phyloP scores from a whole-genome alignment of 2,888 invertebrate species.

The Drosophila suboccidentalis region DNA sequence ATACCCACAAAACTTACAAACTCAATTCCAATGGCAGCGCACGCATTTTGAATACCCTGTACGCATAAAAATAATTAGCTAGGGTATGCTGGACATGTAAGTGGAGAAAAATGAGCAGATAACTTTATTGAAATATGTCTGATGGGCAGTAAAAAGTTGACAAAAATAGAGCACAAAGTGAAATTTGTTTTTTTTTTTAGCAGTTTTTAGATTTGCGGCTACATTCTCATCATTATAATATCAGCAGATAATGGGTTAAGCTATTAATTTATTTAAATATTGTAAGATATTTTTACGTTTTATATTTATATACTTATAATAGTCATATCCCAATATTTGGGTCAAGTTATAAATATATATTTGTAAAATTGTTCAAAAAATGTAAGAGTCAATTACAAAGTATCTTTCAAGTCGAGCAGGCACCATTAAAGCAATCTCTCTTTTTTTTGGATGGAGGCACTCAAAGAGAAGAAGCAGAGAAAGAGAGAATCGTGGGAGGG shows the following conservation, averaged over 20 bases:
- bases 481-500: neutral
- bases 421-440: neutral
- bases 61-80: neutral
- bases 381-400: neutral
- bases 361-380: too few relatives aligned
- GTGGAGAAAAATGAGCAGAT: neutral
- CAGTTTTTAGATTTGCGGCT: too few relatives aligned
- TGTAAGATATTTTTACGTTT: neutral
- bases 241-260: too few relatives aligned
- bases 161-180: too few relatives aligned
- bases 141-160: too few relatives aligned
- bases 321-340: neutral
- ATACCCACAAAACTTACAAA: slow-evolving; percentile 21
- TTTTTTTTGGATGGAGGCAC: slow-evolving; percentile 8
- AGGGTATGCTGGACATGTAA: neutral
- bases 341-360: neutral
- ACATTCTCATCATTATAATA: too few relatives aligned
- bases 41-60: slow-evolving; percentile 25
- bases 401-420: neutral
- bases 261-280: too few relatives aligned
- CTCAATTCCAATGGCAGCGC: slow-evolving; percentile 21
- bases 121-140: too few relatives aligned
- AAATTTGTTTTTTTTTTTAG: too few relatives aligned
- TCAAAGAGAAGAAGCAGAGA: neutral
- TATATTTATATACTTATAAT: neutral